phyloP scores from a whole-genome alignment of 1,140 invertebrate genomes.

The Branchinecta lindahli region DNA sequence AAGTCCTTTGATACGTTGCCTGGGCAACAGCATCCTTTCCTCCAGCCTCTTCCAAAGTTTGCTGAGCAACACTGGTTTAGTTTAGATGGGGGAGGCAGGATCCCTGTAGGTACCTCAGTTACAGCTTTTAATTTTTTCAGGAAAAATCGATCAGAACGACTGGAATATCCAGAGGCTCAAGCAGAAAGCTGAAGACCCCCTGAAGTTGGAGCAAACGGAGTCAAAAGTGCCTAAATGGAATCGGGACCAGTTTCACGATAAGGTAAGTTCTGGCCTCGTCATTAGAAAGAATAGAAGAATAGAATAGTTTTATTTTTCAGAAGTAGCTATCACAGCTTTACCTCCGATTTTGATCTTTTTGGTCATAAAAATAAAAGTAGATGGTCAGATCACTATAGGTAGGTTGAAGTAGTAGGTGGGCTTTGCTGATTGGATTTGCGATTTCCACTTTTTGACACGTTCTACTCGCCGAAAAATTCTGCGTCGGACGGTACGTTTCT shows the following conservation, averaged over 20 bases:
- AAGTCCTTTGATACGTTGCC: slow-evolving; percentile 15
- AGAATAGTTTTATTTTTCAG: background rate
- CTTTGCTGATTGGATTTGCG: no score
- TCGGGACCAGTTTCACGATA: slow-evolving; percentile 48
- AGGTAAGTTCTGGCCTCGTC: slow-evolving; percentile 23
- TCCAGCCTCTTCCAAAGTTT: background rate
- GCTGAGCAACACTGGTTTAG: background rate
- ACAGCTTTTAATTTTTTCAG: slow-evolving; percentile 26
- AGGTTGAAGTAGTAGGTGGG: no score
- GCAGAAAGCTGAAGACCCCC: slow-evolving; percentile 72
- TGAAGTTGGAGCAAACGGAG: slow-evolving; percentile 44
- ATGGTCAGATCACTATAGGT: no score
- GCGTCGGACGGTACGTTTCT: no score
- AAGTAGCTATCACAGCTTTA: background rate
- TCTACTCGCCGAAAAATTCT: no score
- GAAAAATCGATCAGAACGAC: slow-evolving; percentile 74
- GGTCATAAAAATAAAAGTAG: background rate
- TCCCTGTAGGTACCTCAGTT: background rate
- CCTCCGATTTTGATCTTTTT: background rate
- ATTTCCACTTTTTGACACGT: no score
- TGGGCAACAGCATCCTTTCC: no score
- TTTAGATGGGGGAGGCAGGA: no score
- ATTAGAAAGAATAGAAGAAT: no score
- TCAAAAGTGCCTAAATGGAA: slow-evolving; percentile 82
- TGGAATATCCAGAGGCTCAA: slow-evolving; percentile 85